A percentile compares a stretch with the other conserved stretches of the same genome.
Conservation (phyloP, 2,888 invertebrate genomes). For the Ormyrus rosae region DNA sequence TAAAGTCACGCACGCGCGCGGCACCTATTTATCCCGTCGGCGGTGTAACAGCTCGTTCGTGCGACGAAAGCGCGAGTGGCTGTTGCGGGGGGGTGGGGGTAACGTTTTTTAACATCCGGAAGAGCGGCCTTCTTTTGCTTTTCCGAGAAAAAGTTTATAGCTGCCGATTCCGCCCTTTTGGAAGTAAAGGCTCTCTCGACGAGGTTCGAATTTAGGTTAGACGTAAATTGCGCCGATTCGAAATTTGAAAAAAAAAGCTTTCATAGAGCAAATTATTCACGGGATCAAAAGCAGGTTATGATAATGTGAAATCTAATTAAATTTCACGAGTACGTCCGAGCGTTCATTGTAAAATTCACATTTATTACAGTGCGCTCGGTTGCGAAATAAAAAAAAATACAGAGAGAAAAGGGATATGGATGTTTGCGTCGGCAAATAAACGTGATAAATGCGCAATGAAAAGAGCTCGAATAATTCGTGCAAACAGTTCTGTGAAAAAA, state of each 20-base stretch:
- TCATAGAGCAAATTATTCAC: slow-evolving; percentile 41
- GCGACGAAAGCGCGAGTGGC: not conserved
- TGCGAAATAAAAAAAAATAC: not conserved
- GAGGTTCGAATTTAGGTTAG: slow-evolving; percentile 25
- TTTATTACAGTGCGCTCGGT: slow-evolving; percentile 36
- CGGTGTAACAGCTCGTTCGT: not conserved
- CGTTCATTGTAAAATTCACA: slow-evolving; percentile 36
- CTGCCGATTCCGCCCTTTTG: too few species aligned
- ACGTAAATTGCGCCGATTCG: slow-evolving; percentile 37
- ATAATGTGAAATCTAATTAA: slow-evolving; percentile 41
- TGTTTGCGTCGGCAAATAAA: slow-evolving; percentile 28
- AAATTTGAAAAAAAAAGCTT: slow-evolving; percentile 18
- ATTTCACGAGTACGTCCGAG: slow-evolving; percentile 26
- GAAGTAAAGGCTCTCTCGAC: too few species aligned
- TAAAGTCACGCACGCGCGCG: not conserved
- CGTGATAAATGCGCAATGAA: slow-evolving; percentile 29
- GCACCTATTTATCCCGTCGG: slow-evolving; percentile 9
- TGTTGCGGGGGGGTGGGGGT: not conserved
- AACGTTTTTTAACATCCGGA: too few species aligned
- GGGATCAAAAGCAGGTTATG: slow-evolving; percentile 39
- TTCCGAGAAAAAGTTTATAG: too few species aligned
- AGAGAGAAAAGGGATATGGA: not conserved
- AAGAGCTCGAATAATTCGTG: slow-evolving; percentile 24
- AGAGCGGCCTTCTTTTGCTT: too few species aligned
- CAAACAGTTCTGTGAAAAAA: slow-evolving; percentile 18